Evolutionary conservation across 2,797 vertebrate genomes (phyloP).

Genomic region (Anabas testudineus): DNA sequence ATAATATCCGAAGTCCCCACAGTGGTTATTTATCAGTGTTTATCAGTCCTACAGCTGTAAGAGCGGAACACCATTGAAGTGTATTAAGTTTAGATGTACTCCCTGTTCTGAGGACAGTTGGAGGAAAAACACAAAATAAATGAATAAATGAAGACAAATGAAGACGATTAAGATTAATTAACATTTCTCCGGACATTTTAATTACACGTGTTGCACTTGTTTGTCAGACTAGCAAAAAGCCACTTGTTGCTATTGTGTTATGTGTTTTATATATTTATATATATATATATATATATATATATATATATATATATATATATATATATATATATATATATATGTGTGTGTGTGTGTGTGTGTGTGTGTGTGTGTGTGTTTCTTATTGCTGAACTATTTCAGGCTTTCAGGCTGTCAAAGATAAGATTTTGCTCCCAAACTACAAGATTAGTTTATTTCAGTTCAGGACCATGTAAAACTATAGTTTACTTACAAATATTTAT

Average conservation of each 20-base stretch:
- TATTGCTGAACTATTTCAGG: too few species aligned
- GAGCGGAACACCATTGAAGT: neutral
- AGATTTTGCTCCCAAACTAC: neutral
- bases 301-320: too few species aligned
- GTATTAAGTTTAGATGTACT: too few species aligned
- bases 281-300: neutral
- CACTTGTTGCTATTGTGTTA: constrained; percentile 56
- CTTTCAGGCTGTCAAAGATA: too few species aligned
- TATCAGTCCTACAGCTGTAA: neutral
- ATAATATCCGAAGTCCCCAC: too few species aligned
- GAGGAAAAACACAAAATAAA: neutral
- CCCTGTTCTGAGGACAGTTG: fast-evolving
- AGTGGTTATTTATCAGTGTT: too few species aligned
- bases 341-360: too few species aligned
- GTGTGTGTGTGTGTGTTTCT: too few species aligned
- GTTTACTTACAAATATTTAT: neutral
- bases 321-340: too few species aligned
- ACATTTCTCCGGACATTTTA: neutral
- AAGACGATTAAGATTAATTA: too few species aligned
- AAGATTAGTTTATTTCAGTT: neutral
- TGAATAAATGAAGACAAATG: too few species aligned
- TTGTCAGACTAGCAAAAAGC: neutral
- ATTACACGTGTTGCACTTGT: too few species aligned
- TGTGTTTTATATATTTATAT: neutral
- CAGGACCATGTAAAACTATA: neutral